Conservation (phyloP, 2,888 invertebrate genomes). For the Hirtodrosophila confusa region DNA sequence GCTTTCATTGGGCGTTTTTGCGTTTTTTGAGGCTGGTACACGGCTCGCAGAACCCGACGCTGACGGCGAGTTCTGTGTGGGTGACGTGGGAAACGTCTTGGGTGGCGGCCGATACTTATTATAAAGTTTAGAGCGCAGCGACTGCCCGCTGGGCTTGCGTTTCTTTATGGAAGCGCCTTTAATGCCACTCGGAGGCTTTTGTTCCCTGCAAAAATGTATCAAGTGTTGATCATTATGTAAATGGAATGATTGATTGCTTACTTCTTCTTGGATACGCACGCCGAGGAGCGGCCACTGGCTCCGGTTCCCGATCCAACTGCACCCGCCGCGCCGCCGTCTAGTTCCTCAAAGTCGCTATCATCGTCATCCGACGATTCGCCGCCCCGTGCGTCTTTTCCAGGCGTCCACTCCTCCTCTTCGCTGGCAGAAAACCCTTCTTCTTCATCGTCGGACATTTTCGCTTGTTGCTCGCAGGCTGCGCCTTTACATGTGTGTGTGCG, state of each 20-base stretch:
- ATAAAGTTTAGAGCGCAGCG: slow-evolving; percentile 77
- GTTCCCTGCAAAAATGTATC: slow-evolving; percentile 47
- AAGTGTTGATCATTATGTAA: slow-evolving; percentile 5
- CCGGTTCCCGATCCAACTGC: slow-evolving; percentile 17
- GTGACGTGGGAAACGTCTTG: slow-evolving; percentile 72
- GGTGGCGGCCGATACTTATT: slow-evolving; percentile 81
- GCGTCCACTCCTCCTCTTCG: slow-evolving; percentile 84
- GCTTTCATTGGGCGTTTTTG: slow-evolving; percentile 76
- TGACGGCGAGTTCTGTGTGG: slow-evolving; percentile 73
- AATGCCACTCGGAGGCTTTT: slow-evolving; percentile 65
- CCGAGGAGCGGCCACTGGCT: slow-evolving; percentile 53
- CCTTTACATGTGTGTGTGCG: slow-evolving; percentile 63
- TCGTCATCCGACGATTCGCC: slow-evolving; percentile 83
- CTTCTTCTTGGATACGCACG: slow-evolving; percentile 56
- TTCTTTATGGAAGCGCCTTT: slow-evolving; percentile 75
- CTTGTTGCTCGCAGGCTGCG: slow-evolving; percentile 73
- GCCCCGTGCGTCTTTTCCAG: slow-evolving; percentile 69
- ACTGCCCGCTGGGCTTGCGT: slow-evolving; percentile 73
- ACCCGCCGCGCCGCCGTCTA: slow-evolving; percentile 40
- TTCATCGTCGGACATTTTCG: slow-evolving; percentile 83
- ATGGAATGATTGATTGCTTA: slow-evolving; percentile 22
- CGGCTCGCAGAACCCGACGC: slow-evolving; percentile 66
- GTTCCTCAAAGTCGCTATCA: slow-evolving; percentile 81
- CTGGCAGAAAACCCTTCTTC: slow-evolving; percentile 83
- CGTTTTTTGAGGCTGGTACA: slow-evolving; percentile 80